phyloP scores from a whole-genome alignment of 2,888 invertebrate species.

The Slavum lentiscoides region DNA sequence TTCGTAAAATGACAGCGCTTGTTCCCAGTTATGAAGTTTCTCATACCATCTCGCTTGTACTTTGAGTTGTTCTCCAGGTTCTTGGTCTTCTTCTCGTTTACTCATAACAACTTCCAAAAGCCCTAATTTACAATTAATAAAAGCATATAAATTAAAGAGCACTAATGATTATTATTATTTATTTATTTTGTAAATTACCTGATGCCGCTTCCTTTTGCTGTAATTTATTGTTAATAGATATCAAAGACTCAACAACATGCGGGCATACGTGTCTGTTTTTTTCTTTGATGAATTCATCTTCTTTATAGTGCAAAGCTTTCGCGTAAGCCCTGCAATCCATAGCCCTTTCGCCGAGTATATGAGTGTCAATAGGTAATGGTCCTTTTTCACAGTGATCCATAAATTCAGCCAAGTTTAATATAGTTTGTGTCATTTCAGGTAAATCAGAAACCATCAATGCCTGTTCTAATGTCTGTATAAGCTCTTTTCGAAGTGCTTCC shows the following conservation, averaged over 20 bases:
- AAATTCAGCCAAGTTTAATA: constrained; percentile 96
- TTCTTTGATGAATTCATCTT: constrained; percentile 87
- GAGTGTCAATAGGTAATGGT: constrained; percentile 85
- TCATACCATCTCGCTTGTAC: constrained; percentile 96
- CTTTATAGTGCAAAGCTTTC: constrained; percentile 84
- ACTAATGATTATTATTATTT: neutral
- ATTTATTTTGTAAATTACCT: constrained; percentile 62
- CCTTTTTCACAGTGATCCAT: constrained; percentile 99
- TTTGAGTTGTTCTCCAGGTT: constrained; percentile 65
- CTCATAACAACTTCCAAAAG: constrained; percentile 86
- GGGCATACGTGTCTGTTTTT: constrained; percentile 74
- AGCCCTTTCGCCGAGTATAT: constrained; percentile 86
- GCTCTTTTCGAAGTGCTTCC: constrained; percentile 76
- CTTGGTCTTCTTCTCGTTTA: constrained; percentile 59
- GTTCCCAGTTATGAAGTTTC: constrained; percentile 98
- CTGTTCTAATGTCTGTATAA: constrained; percentile 83
- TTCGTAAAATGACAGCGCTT: constrained; percentile 85
- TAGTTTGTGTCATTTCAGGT: constrained; percentile 93
- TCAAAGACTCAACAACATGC: constrained; percentile 79
- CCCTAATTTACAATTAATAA: constrained; percentile 57
- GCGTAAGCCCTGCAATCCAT: constrained; percentile 90
- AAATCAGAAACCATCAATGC: constrained; percentile 91
- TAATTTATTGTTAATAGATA: constrained; percentile 95
- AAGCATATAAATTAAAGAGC: neutral
- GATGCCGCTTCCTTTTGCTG: constrained; percentile 98